Conservation (phyloP, 2,113 vertebrate genomes). For the Delphinapterus leucas region DNA sequence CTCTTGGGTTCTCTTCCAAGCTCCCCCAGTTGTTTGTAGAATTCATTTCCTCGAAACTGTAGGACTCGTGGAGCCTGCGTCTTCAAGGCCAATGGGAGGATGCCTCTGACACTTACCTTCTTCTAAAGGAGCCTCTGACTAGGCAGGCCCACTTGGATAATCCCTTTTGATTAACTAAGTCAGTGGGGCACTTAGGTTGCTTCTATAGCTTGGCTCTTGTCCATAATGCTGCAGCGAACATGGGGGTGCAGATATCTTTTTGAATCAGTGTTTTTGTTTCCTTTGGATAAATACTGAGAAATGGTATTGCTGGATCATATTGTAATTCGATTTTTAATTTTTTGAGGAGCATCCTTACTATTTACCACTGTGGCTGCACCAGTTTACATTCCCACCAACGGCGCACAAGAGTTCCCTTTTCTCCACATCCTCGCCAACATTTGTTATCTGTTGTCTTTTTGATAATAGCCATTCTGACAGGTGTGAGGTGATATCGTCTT, state of each 20-base stretch:
- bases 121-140: background rate
- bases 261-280: background rate
- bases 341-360: background rate
- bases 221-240: background rate
- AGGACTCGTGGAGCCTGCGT: background rate
- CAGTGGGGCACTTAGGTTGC: background rate
- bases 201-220: background rate
- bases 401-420: background rate
- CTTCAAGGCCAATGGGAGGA: background rate
- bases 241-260: background rate
- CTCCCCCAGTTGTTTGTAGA: background rate
- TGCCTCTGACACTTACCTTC: background rate
- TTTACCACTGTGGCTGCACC: background rate
- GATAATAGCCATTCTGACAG: background rate
- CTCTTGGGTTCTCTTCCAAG: background rate
- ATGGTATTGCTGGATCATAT: background rate
- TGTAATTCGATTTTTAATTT: background rate
- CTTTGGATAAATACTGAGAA: background rate
- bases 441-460: background rate
- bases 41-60: background rate
- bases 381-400: background rate
- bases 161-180: background rate
- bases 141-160: background rate
- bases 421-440: background rate
- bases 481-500: background rate